Evolutionary conservation across 2,888 invertebrate genomes (phyloP).

Genomic region (Tiliacea citrago): DNA sequence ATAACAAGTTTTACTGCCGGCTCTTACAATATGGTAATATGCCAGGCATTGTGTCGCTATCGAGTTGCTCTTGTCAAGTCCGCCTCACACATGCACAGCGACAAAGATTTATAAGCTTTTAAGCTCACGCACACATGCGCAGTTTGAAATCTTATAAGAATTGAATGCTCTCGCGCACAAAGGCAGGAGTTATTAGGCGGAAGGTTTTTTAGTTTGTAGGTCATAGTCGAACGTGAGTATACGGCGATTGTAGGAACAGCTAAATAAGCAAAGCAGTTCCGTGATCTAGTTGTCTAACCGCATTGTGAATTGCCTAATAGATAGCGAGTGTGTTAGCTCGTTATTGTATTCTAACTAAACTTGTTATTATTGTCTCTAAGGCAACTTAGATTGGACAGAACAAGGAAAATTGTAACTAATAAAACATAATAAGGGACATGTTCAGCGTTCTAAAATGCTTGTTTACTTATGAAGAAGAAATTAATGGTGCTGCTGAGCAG

Average conservation of each 20-base stretch:
- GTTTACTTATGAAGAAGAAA: slow-evolving; percentile 7
- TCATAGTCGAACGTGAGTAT: slow-evolving; percentile 74
- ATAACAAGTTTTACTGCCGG: slow-evolving; percentile 65
- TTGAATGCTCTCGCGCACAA: slow-evolving; percentile 72
- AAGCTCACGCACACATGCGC: slow-evolving; percentile 79
- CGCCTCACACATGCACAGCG: slow-evolving; percentile 73
- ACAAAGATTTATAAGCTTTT: slow-evolving; percentile 85
- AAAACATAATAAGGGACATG: background rate
- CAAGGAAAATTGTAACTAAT: background rate
- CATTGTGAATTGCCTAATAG: slow-evolving; percentile 62
- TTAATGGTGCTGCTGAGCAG: slow-evolving; percentile 7
- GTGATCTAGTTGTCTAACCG: slow-evolving; percentile 78
- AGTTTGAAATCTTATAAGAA: slow-evolving; percentile 66
- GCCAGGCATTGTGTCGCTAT: slow-evolving; percentile 82
- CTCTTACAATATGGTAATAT: slow-evolving; percentile 77
- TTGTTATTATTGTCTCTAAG: slow-evolving; percentile 5
- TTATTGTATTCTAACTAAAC: slow-evolving; percentile 35
- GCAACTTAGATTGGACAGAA: background rate
- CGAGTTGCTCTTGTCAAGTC: slow-evolving; percentile 76
- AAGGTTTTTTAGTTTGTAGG: slow-evolving; percentile 86
- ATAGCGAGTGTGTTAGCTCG: slow-evolving; percentile 30
- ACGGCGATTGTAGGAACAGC: slow-evolving; percentile 69
- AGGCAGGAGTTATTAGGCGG: slow-evolving; percentile 64
- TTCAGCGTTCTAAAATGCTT: background rate
- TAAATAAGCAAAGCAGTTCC: slow-evolving; percentile 77